Base-by-base conservation (phyloP, 2,888 invertebrate species). In the Callyntrura sp. region DNA sequence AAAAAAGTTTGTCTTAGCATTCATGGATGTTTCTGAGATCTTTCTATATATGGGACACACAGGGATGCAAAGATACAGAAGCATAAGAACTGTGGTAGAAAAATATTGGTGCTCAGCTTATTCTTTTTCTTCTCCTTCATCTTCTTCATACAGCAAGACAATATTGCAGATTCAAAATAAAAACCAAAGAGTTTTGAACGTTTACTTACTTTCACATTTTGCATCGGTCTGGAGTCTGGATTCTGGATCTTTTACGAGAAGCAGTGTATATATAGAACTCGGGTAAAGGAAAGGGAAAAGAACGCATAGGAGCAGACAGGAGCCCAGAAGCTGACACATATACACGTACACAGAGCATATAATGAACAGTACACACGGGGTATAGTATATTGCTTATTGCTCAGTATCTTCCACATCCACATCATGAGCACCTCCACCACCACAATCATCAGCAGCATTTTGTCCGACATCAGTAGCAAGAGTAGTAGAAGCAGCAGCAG, bases 201-300 rank as follows among this genome's bases (percentile, higher is more conserved):
- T 82, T 88, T 88, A 88, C 83, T 88, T 83, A 88, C 88, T 88
- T 83, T 88, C 73, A 83, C 88, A 88, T 88, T 88, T 88, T 83
- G 83, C 88, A 88, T 88, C 65, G 65, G 62, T 78, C 83, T 88
- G 83, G 43, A 83, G 76, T 65, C 60, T n/a, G n/a, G n/a, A n/a
- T n/a, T n/a, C n/a, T n/a, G n/a, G 35, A 62, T 85, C 25, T 25
- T 35, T 43, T n/a, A 73, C 68, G 28, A 57, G 60, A 17, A 20
- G 35, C 35, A 43, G 35, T 20, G 1, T 25, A 57, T 11, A 0
- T n/a, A n/a, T n/a, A n/a, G n/a, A n/a, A n/a, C n/a, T n/a, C n/a
- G n/a, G n/a, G 81, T 25, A 28, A 45, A 88, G 78, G 35, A 62
- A 62, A 78, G n/a, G n/a, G n/a, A n/a, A n/a, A n/a, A 62, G 79